Evolutionary conservation across 2,113 vertebrate genomes (phyloP).

Genomic region (Vulpes vulpes): DNA sequence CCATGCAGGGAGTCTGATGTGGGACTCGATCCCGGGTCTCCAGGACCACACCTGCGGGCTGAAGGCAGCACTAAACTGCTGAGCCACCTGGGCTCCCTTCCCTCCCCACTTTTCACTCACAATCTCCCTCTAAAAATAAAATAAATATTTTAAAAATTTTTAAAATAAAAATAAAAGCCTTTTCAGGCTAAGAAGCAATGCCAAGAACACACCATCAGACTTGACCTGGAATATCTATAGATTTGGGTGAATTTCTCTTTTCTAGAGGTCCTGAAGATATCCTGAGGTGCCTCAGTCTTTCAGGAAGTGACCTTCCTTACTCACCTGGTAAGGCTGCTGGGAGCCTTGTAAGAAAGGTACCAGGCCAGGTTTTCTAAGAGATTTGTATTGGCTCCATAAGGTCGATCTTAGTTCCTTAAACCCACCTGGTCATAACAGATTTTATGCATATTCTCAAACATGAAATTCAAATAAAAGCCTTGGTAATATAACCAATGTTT

Average conservation of each 20-base stretch:
- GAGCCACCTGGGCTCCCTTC: background rate
- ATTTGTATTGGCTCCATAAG: background rate
- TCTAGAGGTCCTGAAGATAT: background rate
- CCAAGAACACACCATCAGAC: background rate
- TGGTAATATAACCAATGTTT: background rate
- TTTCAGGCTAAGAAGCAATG: background rate
- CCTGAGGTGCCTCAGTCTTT: background rate
- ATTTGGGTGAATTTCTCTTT: background rate
- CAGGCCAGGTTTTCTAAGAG: background rate
- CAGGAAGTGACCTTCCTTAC: background rate
- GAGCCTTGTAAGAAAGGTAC: background rate
- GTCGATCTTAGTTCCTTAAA: background rate
- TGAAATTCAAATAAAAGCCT: background rate
- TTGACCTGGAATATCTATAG: background rate
- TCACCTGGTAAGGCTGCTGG: background rate
- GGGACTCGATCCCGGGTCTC: too few relatives aligned
- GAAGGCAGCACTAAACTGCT: too few relatives aligned
- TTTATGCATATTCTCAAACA: background rate
- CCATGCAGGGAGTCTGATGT: too few relatives aligned
- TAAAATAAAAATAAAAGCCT: background rate
- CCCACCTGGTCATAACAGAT: background rate
- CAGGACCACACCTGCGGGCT: too few relatives aligned
- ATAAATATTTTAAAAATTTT: background rate
- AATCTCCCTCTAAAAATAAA: background rate
- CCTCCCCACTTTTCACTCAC: background rate